These are phyloP conservation scores for Drosophila antonietae DNA, from an alignment of 2,888 invertebrate species.

Conservation along the genomic window DNA sequence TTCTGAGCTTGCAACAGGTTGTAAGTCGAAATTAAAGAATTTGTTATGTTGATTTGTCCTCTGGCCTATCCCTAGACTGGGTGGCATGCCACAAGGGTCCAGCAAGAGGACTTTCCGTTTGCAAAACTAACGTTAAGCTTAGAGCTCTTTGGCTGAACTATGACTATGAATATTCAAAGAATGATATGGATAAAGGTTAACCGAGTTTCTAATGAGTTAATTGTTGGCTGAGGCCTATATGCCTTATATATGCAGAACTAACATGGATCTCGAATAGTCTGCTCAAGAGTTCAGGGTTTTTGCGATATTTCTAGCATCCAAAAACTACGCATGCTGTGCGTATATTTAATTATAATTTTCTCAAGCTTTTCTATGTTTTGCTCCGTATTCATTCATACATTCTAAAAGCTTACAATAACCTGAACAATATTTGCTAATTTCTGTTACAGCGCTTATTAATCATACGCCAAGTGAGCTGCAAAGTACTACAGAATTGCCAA, in stretches of 20 bases:
- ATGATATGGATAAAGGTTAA: neutral
- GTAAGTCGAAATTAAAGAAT: conserved; percentile 75
- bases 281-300: neutral
- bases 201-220: neutral
- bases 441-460: conserved; percentile 48
- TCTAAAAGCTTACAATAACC: conserved; percentile 12
- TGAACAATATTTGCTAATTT: conserved; percentile 50
- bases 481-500: conserved; percentile 59
- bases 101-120: neutral
- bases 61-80: conserved; percentile 31
- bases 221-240: neutral
- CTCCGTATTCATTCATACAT: conserved; percentile 27
- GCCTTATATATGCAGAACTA: neutral
- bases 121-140: neutral
- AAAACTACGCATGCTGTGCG: conserved; percentile 14
- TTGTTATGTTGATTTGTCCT: conserved; percentile 69
- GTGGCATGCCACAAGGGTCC: conserved; percentile 25
- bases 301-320: neutral
- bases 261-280: neutral
- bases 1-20: conserved; percentile 68
- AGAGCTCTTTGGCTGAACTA: neutral
- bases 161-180: neutral
- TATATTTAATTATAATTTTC: conserved; percentile 15
- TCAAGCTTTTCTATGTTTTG: conserved; percentile 18
- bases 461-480: conserved; percentile 62